A percentile compares a stretch with the other conserved stretches of the same genome.
Evolutionary conservation across 1,140 invertebrate genomes (phyloP).

Genomic region (Muscidifurax raptorellus): DNA sequence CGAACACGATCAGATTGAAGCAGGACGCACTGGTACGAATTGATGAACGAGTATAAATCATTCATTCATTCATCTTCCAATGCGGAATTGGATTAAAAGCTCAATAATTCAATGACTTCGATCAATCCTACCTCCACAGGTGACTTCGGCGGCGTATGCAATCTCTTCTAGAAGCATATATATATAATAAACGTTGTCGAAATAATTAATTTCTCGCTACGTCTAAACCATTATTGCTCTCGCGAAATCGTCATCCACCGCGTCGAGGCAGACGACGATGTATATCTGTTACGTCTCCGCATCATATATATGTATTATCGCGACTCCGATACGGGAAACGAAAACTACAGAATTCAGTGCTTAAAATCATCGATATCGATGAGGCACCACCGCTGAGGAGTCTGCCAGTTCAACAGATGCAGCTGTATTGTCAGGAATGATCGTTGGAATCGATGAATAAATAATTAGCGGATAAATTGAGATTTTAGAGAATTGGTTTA

Average conservation of each 20-base stretch:
- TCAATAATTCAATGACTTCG: too few species aligned
- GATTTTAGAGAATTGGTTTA: not conserved
- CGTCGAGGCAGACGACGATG: not conserved
- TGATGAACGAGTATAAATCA: too few species aligned
- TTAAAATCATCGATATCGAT: not conserved
- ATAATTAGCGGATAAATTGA: not conserved
- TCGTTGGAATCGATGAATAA: too few species aligned
- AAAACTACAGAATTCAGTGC: not conserved
- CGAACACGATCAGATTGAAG: too few species aligned
- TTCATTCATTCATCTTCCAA: too few species aligned
- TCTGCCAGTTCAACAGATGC: not conserved
- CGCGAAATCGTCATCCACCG: too few species aligned
- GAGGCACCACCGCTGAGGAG: not conserved
- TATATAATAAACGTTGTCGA: not conserved
- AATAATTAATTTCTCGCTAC: not conserved
- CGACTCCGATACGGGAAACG: too few species aligned
- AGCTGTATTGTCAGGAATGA: conserved; percentile 3
- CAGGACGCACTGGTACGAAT: too few species aligned
- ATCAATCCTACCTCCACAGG: not conserved
- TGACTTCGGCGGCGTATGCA: not conserved
- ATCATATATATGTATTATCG: too few species aligned
- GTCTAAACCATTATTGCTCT: not conserved
- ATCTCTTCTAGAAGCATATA: not conserved
- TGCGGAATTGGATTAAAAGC: too few species aligned
- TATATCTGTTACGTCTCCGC: not conserved